Base-by-base conservation (phyloP, 2,113 vertebrate species). In the Entelurus aequoreus region DNA sequence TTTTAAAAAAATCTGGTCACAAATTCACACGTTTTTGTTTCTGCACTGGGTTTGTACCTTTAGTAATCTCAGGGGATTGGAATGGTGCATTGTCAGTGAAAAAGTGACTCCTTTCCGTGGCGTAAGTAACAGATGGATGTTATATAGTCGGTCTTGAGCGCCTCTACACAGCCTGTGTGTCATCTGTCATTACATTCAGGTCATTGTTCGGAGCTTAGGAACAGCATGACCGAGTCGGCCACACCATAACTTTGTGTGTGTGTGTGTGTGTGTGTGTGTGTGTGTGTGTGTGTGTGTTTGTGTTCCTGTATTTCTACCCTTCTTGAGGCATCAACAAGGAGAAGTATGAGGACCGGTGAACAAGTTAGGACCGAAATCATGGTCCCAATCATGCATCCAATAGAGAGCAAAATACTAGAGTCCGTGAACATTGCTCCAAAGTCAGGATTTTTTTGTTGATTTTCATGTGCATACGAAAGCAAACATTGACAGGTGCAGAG, bases 101-200 rank as follows among this genome's bases (percentile, higher is more conserved):
- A 63, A 42, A 65, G 36, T 55, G 54, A 21, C 44, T 71, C 52
- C n/a, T 68, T 54, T 42, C 37, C 35, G 69, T 65, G 72, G 60
- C 62, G 48, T 51, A n/a, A 73, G 76, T 63, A 84, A 85, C 84
- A 88, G 86, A 87, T 87, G 86, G 83, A 75, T 77, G 80, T 72
- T 77, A 59, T 75, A 62, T 67, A 12, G 42, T 65, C 59, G 66
- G 72, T 72, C 67, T 65, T 72, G 72, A 35, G 62, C 72, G 67
- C 65, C 54, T 75, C 72, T 69, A 56, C 81, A 81, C 75, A 75
- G 77, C 68, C 77, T 75, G 35, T 60, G 80, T 81, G 85, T 88
- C 85, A 81, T 86, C 82, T 84, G 85, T 84, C 84, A 81, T 87
- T 84, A 84, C 65, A 75, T 84, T 85, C 82, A 81, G 82, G 85